Conservation (phyloP, 2,797 vertebrate genomes). For the Sylvia borin region DNA sequence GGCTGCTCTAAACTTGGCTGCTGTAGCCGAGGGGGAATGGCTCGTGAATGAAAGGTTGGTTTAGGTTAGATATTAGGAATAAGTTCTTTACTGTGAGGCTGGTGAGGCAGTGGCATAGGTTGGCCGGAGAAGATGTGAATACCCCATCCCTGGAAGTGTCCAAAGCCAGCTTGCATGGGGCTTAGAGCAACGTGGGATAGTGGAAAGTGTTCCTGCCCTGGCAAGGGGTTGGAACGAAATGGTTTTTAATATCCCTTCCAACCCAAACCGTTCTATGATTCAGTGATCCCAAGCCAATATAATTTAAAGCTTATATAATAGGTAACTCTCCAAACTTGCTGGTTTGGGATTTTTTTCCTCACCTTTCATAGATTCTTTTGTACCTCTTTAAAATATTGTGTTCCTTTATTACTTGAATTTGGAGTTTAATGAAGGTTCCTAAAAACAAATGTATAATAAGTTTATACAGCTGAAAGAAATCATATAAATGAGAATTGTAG, state of each 20-base stretch:
- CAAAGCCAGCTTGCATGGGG: neutral
- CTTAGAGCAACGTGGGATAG: neutral
- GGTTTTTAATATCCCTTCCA: neutral
- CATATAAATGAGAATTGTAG: neutral
- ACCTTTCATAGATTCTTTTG: neutral
- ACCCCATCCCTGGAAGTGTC: neutral
- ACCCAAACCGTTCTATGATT: neutral
- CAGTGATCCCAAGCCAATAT: neutral
- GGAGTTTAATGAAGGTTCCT: neutral
- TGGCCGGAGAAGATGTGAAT: neutral
- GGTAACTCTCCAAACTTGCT: neutral
- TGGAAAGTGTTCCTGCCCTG: neutral
- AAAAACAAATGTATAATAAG: neutral
- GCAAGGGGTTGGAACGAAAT: neutral
- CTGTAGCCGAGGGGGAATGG: neutral
- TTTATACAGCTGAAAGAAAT: neutral
- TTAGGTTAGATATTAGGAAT: neutral
- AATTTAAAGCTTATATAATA: neutral
- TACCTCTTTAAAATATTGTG: neutral
- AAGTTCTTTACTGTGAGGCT: neutral
- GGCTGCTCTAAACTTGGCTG: neutral
- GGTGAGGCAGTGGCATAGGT: neutral
- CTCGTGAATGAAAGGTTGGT: neutral
- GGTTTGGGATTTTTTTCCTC: neutral
- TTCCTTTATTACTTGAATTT: neutral